Evolutionary conservation across 2,797 vertebrate species (phyloP), one percentile per base, ranked within the genome.

Genomic region (Allochrocebus solatus): DNA sequence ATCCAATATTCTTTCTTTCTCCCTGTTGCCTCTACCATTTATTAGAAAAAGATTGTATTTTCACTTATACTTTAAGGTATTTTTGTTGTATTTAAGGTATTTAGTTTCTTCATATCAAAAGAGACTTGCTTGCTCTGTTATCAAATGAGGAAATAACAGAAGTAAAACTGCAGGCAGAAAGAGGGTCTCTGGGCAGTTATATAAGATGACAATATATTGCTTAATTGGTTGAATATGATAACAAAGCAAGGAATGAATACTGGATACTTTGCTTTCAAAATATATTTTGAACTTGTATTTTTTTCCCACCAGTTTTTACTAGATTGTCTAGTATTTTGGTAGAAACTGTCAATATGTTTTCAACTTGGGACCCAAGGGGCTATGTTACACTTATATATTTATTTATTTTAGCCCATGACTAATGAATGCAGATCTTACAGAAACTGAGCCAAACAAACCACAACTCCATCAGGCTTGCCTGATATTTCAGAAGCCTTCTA

Each of bases 401-500:
- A 55, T 78, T n/a, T 93, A 33, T 89, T 93, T 93, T 78, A 83
- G 43, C 8, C 28, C 22, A 50, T 72, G 26, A 87, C 39, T 70
- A 89, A 85, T 17, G 36, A 67, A 17, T 85, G 3, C 16, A 36
- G 46, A 79, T 26, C 19, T 93, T 61, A 83, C 0, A 84, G 75
- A 94, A 92, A 83, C 19, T 28, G 67, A 96, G 55, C 28, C 59
- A 50, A 92, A 2, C 12, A 61, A 91, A 76, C 16, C 19, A 43
- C 30, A 78, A 3, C 33, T 70, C 30, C 79, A 17, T 53, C 22
- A 89, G 30, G 41, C 30, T 92, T 87, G 50, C 57, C 17, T 94
- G 50, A 30, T 83, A 92, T 83, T 96, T 94, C 36, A 48, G 39
- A 93, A 84, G 59, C 79, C 48, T 80, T 94, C 21, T 75, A 79